Evolutionary conservation across 2,113 vertebrate species (phyloP).

Genomic region (Delphinus delphis): DNA sequence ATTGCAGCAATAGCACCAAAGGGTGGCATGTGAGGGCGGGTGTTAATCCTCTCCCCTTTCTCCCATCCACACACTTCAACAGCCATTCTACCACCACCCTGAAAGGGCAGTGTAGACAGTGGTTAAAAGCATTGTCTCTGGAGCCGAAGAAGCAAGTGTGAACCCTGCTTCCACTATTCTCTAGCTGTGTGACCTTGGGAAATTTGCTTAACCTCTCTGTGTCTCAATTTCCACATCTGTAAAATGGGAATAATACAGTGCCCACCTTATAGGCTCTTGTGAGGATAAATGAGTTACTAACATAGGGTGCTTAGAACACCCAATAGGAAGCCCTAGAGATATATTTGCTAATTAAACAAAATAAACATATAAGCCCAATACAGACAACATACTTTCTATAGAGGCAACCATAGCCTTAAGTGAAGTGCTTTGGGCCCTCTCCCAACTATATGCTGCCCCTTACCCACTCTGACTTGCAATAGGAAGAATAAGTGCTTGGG

Average conservation of each 20-base stretch:
- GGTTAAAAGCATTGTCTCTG: not conserved
- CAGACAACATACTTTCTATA: not conserved
- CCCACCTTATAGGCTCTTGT: not conserved
- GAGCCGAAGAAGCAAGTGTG: not conserved
- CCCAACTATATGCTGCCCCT: not conserved
- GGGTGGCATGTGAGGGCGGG: not conserved
- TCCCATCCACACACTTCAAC: not conserved
- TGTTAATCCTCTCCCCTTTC: not conserved
- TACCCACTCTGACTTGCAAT: not conserved
- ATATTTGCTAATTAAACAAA: constrained; percentile 21
- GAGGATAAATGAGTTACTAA: constrained; percentile 2
- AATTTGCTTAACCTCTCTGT: not conserved
- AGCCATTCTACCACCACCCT: not conserved
- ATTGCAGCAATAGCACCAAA: constrained; percentile 64
- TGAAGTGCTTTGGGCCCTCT: not conserved
- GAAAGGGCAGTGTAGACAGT: not conserved
- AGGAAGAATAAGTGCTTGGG: not conserved
- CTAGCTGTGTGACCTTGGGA: not conserved
- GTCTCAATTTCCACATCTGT: not conserved
- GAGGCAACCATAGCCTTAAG: not conserved
- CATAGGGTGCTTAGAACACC: not conserved
- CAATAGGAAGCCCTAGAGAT: not conserved
- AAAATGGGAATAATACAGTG: not conserved
- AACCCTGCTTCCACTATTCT: not conserved
- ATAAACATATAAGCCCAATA: not conserved